Percentiles rank a stretch among this genome's conserved stretches.
phyloP scores from a whole-genome alignment of 2,888 invertebrate species.

The Diplazon laetatorius region DNA sequence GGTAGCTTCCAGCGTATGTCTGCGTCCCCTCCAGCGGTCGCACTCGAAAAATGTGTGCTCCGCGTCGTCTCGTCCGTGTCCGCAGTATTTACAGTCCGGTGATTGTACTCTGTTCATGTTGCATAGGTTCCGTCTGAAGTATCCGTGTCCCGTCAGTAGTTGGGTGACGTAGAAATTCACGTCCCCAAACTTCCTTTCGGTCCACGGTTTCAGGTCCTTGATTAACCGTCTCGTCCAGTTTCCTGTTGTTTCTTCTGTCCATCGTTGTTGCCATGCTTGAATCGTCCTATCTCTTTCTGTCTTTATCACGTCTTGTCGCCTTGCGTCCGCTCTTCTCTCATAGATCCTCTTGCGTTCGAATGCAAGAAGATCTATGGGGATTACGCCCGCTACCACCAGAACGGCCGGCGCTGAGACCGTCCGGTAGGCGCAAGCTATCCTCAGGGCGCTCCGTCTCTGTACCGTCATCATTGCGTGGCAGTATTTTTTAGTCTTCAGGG shows the following conservation, averaged over 20 bases:
- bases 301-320: not conserved
- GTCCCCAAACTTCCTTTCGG: conserved; percentile 3
- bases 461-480: conserved; percentile 57
- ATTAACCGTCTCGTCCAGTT: conserved; percentile 5
- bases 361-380: conserved; percentile 61
- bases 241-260: conserved; percentile 5
- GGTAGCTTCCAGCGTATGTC: not conserved
- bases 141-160: conserved; percentile 62
- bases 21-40: conserved; percentile 24
- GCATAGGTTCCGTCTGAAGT: conserved; percentile 59
- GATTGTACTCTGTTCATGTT: conserved; percentile 42
- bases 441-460: conserved; percentile 63
- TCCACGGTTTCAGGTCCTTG: conserved; percentile 19
- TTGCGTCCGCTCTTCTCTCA: conserved; percentile 2
- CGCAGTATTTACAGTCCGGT: conserved; percentile 19
- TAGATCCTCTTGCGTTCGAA: conserved; percentile 26
- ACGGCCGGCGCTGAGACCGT: conserved; percentile 63
- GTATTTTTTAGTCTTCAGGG: conserved; percentile 51
- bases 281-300: conserved; percentile 52
- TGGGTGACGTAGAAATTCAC: conserved; percentile 61
- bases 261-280: conserved; percentile 19
- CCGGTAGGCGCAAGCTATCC: conserved; percentile 60
- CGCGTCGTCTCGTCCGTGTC: not conserved
- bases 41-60: conserved; percentile 58
- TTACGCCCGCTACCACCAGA: conserved; percentile 59